phyloP scores from a whole-genome alignment of 2,888 invertebrate genomes.

The Nomada lathburiana region DNA sequence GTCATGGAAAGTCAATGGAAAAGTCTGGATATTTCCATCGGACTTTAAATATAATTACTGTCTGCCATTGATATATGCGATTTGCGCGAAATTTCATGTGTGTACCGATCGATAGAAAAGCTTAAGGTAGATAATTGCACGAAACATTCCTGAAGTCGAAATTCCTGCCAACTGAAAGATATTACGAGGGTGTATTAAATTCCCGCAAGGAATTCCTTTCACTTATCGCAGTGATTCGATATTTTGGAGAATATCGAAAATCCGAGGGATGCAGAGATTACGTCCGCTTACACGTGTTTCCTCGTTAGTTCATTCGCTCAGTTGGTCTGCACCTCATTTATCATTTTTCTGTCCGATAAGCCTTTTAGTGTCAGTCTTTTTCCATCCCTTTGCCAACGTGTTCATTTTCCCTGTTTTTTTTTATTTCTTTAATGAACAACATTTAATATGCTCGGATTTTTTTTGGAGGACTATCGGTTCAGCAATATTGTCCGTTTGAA shows the following conservation, averaged over 20 bases:
- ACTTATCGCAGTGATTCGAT: background rate
- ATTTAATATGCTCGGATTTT: background rate
- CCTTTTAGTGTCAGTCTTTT: conserved; percentile 11
- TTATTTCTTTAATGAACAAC: background rate
- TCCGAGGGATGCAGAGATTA: conserved; percentile 6
- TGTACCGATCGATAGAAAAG: conserved; percentile 16
- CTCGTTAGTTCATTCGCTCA: conserved; percentile 2
- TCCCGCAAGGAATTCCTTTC: conserved; percentile 51
- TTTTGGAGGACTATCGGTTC: background rate
- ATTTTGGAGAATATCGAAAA: background rate
- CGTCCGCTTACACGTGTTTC: background rate
- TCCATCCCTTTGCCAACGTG: background rate
- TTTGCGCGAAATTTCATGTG: background rate
- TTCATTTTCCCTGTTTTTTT: background rate
- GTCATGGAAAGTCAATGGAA: conserved; percentile 12
- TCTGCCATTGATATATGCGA: background rate
- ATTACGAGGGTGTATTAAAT: conserved; percentile 56
- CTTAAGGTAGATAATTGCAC: background rate
- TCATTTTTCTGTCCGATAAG: conserved; percentile 39
- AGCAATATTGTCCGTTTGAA: background rate
- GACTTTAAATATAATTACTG: background rate
- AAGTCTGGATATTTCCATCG: conserved; percentile 2
- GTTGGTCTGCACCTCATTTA: conserved; percentile 39
- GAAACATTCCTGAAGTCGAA: conserved; percentile 2
- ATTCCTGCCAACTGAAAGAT: conserved; percentile 44